Conservation (phyloP, 2,113 vertebrate species). For the Callithrix jacchus region DNA sequence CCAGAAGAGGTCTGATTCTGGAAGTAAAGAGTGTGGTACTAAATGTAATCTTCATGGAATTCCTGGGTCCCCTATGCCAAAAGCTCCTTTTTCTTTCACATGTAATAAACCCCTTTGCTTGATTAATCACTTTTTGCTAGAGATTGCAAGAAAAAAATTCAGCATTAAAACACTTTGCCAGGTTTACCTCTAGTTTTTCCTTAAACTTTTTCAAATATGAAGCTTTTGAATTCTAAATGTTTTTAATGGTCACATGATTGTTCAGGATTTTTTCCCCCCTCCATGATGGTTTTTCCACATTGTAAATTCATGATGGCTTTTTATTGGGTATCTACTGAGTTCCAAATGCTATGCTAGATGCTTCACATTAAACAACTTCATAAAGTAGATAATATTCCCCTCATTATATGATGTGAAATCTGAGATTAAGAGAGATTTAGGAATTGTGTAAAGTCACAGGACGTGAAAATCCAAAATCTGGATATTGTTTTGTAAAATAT, state of each 20-base stretch:
- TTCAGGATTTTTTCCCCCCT: not conserved
- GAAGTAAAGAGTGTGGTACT: not conserved
- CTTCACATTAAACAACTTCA: not conserved
- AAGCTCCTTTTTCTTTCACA: not conserved
- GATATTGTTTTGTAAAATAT: slow-evolving; percentile 3
- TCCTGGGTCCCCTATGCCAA: not conserved
- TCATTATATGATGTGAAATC: not conserved
- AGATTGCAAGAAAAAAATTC: not conserved
- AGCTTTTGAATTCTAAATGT: not conserved
- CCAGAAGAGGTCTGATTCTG: not conserved
- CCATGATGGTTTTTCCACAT: not conserved
- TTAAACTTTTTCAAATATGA: slow-evolving; percentile 36
- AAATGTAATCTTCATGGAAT: not conserved
- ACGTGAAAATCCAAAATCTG: not conserved
- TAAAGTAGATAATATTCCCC: not conserved
- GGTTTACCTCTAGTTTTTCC: not conserved
- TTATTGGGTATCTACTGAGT: not conserved
- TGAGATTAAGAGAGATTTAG: not conserved
- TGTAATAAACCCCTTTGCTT: not conserved
- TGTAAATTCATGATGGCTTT: not conserved
- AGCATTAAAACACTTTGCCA: not conserved
- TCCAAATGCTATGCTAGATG: not conserved
- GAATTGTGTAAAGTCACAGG: not conserved
- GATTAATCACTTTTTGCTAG: slow-evolving; percentile 14
- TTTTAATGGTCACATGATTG: not conserved